Percentiles rank a stretch among this genome's conserved stretches.
Conservation (phyloP, 2,797 vertebrate species). For the Leptoclinus maculatus region DNA sequence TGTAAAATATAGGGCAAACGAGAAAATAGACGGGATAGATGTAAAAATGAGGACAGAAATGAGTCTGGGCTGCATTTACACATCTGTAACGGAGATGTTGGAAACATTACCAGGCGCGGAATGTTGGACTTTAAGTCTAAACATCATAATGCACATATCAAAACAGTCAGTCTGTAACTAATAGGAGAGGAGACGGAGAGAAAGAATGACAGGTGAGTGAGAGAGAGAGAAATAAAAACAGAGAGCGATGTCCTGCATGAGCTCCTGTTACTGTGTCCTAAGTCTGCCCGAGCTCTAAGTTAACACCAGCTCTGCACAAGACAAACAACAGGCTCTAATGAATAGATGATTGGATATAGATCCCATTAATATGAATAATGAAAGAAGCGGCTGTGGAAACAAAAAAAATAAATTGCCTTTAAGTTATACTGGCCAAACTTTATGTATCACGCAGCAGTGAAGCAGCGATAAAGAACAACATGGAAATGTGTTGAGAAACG, state of each 20-base stretch:
- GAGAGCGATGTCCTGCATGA: conserved; percentile 23
- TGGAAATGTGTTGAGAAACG: conserved; percentile 35
- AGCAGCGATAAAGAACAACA: conserved; percentile 1
- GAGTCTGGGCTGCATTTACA: conserved; percentile 2
- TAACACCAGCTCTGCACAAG: conserved; percentile 57
- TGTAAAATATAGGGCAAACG: conserved; percentile 9
- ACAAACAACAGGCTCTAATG: conserved; percentile 68
- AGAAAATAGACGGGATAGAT: neutral
- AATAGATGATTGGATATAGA: conserved; percentile 74
- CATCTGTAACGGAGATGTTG: neutral
- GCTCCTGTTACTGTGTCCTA: conserved; percentile 57
- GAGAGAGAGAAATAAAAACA: conserved; percentile 28
- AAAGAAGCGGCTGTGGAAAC: conserved; percentile 46
- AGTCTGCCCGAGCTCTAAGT: conserved; percentile 58
- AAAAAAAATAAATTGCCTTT: conserved; percentile 50
- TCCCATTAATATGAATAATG: conserved; percentile 71
- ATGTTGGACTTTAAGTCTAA: neutral
- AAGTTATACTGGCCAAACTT: conserved; percentile 41
- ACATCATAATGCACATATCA: conserved; percentile 1
- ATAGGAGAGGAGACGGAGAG: neutral
- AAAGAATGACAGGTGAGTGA: conserved; percentile 23
- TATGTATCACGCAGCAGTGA: conserved; percentile 35
- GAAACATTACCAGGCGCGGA: neutral
- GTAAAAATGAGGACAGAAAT: conserved; percentile 2
- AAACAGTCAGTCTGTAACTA: conserved; percentile 16